Base-by-base conservation (phyloP, 2,888 invertebrate species). In the Orgyia antiqua region DNA sequence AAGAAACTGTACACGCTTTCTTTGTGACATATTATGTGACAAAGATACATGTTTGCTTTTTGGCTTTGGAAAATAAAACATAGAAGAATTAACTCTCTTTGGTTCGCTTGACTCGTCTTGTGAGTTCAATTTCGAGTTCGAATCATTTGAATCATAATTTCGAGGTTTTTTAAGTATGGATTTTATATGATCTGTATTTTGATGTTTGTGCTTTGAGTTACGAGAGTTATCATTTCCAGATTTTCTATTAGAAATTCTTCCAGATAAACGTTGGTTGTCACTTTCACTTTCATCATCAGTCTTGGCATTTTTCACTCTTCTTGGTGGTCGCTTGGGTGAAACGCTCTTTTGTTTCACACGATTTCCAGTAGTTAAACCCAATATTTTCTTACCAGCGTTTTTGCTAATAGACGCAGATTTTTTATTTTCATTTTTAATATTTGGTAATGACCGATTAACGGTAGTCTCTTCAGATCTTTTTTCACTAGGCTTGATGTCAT, bases 1-100 rank as follows among this genome's bases (percentile, higher is more conserved):
- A 58, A 91, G 78, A 79, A 92, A 92, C 67, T 92, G 91, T 39
- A 92, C 92, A 58, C 91, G 90, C 86, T 91, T 92, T 58, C 92
- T 88, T 58, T 89, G 86, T 31, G 75, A 52, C 13, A 74, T 60
- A 46, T 69, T 75, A 43, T 75, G 72, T 7, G 77, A 41, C 27
- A 59, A 58, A 28, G 62, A 43, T 18, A 57, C 33, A 24, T 64
- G 58, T 55, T 79, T 83, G 38, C 77, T 82, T 61, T 70, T 83
- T 40, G 79, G 87, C 54, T 89, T 88, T 17, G 90, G 91, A 43
- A 91, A 71, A 73, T 91, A 91, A 79, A 91, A 91, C 49, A 90
- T 88, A 31, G 90, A 89, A 10, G 72, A 54, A 46, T 77, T 78
- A 4, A 52, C 41, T 31, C 71, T 67, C 53, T 76, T 83, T 10